Conservation (phyloP, 2,888 invertebrate species). For the Anoplius nigerrimus region DNA sequence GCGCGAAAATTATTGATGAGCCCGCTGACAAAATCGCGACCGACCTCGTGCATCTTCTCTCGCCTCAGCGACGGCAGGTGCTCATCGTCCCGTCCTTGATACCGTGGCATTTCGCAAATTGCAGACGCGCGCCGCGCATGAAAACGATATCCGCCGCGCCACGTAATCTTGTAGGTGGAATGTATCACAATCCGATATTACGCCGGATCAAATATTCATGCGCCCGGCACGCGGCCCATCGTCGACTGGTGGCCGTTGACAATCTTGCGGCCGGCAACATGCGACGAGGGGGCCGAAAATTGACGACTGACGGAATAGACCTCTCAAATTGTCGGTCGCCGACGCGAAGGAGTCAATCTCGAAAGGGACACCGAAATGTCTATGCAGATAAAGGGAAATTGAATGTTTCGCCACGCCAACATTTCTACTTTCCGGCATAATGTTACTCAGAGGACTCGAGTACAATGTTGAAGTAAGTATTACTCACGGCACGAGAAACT, state of each 20-base stretch:
- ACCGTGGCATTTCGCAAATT: slow-evolving; percentile 57
- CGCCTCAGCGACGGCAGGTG: slow-evolving; percentile 29
- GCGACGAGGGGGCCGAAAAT: neutral
- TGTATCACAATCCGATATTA: slow-evolving; percentile 40
- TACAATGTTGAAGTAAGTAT: too few relatives aligned
- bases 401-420: neutral
- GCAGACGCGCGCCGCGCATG: slow-evolving; percentile 57
- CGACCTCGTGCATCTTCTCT: slow-evolving; percentile 34
- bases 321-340: too few relatives aligned
- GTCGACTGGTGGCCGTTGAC: too few relatives aligned
- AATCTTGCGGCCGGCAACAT: neutral
- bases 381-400: neutral
- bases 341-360: too few relatives aligned
- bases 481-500: too few relatives aligned
- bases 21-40: slow-evolving; percentile 9
- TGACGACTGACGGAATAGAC: too few relatives aligned
- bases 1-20: slow-evolving; percentile 7
- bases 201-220: slow-evolving; percentile 55
- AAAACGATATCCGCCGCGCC: slow-evolving; percentile 32
- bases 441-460: neutral
- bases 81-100: slow-evolving; percentile 53
- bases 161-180: slow-evolving; percentile 60
- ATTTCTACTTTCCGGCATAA: neutral
- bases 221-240: slow-evolving; percentile 13
- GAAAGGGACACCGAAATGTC: neutral